phyloP scores from a whole-genome alignment of 2,113 vertebrate genomes.

The Zapornia atra region DNA sequence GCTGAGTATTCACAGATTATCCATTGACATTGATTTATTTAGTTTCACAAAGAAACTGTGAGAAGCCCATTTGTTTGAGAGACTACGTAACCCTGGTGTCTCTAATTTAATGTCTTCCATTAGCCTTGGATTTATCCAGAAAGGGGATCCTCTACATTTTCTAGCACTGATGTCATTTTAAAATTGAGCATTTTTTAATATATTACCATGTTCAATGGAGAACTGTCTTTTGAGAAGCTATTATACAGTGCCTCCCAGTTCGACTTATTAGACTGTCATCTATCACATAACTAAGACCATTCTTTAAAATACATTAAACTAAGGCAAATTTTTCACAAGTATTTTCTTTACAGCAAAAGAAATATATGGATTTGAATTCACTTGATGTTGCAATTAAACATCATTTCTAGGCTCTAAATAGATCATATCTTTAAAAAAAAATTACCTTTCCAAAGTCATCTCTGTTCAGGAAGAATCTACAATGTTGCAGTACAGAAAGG shows the following conservation, averaged over 20 bases:
- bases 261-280: neutral
- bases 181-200: neutral
- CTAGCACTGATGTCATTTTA: accelerated
- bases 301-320: neutral
- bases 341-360: neutral
- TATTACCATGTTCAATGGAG: neutral
- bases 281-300: neutral
- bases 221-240: neutral
- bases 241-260: neutral
- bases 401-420: neutral
- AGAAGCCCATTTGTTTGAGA: neutral
- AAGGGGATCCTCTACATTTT: neutral
- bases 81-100: neutral
- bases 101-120: neutral
- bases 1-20: neutral
- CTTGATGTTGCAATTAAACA: neutral
- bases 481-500: neutral
- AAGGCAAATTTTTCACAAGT: neutral
- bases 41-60: neutral
- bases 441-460: neutral
- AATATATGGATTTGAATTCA: neutral
- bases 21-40: neutral
- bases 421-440: neutral
- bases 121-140: neutral
- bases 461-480: neutral